phyloP scores from a whole-genome alignment of 2,888 invertebrate genomes.

The Eupithecia vulgata region DNA sequence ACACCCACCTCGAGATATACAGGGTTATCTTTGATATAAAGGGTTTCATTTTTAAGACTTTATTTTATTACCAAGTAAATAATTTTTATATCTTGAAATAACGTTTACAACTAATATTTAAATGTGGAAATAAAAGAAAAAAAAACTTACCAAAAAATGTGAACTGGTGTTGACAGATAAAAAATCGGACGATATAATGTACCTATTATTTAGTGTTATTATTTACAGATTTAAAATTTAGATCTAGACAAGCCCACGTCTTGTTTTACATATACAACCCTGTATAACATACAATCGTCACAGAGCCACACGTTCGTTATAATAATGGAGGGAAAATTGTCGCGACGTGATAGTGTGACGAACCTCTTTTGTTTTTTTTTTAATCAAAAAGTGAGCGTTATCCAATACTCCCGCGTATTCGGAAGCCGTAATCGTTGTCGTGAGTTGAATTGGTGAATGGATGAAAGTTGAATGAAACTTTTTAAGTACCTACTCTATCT shows the following conservation, averaged over 20 bases:
- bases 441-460: conserved; percentile 69
- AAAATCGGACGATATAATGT: too few relatives aligned
- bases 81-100: background rate
- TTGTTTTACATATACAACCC: background rate
- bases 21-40: background rate
- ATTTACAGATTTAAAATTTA: background rate
- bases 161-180: too few relatives aligned
- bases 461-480: conserved; percentile 43
- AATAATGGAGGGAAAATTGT: conserved; percentile 79
- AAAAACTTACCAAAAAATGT: background rate
- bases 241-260: background rate
- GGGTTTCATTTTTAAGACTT: background rate
- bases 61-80: background rate
- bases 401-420: conserved; percentile 66
- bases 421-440: conserved; percentile 64
- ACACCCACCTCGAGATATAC: conserved; percentile 34
- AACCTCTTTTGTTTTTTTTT: conserved; percentile 55
- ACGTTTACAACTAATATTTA: background rate
- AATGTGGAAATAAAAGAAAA: background rate
- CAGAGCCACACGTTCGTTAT: conserved; percentile 75
- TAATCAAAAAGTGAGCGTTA: conserved; percentile 73
- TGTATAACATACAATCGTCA: conserved; percentile 41
- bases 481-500: background rate
- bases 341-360: conserved; percentile 70
- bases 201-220: background rate